Evolutionary conservation across 2,888 invertebrate genomes (phyloP).

Genomic region (Ophion ventricosus): DNA sequence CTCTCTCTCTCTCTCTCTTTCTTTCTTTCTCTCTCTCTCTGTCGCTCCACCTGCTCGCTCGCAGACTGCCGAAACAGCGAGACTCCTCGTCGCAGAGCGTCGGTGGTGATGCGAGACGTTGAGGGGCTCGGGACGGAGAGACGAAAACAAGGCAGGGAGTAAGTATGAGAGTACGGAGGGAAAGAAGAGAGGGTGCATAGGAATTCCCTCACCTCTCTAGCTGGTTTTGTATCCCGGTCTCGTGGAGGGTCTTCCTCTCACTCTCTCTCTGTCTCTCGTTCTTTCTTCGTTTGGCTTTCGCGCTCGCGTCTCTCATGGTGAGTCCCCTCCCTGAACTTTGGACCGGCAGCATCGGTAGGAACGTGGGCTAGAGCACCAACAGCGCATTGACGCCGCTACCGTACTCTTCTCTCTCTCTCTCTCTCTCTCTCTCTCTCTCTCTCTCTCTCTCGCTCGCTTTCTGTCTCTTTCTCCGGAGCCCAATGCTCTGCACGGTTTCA

Average conservation of each 20-base stretch:
- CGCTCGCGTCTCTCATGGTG: neutral
- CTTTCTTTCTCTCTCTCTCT: slow-evolving; percentile 27
- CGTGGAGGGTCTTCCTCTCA: slow-evolving; percentile 51
- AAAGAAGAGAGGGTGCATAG: slow-evolving; percentile 70
- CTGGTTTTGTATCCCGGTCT: slow-evolving; percentile 61
- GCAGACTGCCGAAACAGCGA: slow-evolving; percentile 69
- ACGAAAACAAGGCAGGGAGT: slow-evolving; percentile 38
- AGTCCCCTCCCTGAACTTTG: slow-evolving; percentile 65
- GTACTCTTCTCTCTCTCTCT: slow-evolving; percentile 26
- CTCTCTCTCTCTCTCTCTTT: slow-evolving; percentile 26
- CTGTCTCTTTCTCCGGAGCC: slow-evolving; percentile 39
- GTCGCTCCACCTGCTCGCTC: slow-evolving; percentile 69
- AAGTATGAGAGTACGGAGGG: slow-evolving; percentile 23
- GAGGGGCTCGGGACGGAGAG: slow-evolving; percentile 46
- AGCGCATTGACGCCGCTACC: slow-evolving; percentile 72
- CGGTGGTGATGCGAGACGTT: slow-evolving; percentile 58
- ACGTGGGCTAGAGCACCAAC: slow-evolving; percentile 69
- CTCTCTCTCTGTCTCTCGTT: slow-evolving; percentile 26
- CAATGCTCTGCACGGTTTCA: slow-evolving; percentile 30
- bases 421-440: too few species aligned
- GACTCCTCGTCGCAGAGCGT: slow-evolving; percentile 52
- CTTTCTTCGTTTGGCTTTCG: slow-evolving; percentile 1
- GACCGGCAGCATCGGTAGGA: slow-evolving; percentile 61
- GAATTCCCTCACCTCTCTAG: slow-evolving; percentile 77
- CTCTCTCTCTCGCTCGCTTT: too few species aligned